These are phyloP conservation scores for Epirrhoe alternata DNA, from an alignment of 2,888 invertebrate genomes.

Conservation along the genomic window DNA sequence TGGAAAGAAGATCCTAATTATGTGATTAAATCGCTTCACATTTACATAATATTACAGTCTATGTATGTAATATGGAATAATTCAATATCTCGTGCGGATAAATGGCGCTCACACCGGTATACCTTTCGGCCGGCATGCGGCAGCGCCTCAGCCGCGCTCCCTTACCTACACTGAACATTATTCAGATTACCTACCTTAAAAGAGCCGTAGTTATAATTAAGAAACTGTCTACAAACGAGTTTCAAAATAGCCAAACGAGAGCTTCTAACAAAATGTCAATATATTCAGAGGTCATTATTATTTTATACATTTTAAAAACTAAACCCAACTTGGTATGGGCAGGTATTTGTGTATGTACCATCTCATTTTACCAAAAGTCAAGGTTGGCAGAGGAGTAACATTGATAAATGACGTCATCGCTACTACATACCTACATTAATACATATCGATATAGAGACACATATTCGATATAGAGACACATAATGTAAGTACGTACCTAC, in stretches of 20 bases:
- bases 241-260: slow-evolving; percentile 55
- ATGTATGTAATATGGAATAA: slow-evolving; percentile 19
- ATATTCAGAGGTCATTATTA: slow-evolving; percentile 62
- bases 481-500: neutral
- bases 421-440: neutral
- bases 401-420: slow-evolving; percentile 32
- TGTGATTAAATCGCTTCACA: slow-evolving; percentile 8
- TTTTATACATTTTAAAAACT: slow-evolving; percentile 43
- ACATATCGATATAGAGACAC: too few relatives aligned
- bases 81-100: slow-evolving; percentile 19
- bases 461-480: too few relatives aligned
- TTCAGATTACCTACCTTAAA: slow-evolving; percentile 17
- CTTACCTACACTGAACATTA: slow-evolving; percentile 11
- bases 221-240: slow-evolving; percentile 44
- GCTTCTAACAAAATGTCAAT: slow-evolving; percentile 62
- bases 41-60: slow-evolving; percentile 10
- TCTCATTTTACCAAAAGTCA: slow-evolving; percentile 60
- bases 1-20: slow-evolving; percentile 59
- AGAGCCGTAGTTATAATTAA: slow-evolving; percentile 42
- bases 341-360: slow-evolving; percentile 38
- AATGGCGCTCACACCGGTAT: slow-evolving; percentile 5
- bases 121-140: neutral
- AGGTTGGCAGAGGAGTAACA: slow-evolving; percentile 48
- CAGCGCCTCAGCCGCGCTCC: neutral
- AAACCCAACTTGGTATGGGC: slow-evolving; percentile 42